These are phyloP conservation scores for Etheostoma nigrum DNA, from an alignment of 2,797 vertebrate species.

Conservation along the genomic window DNA sequence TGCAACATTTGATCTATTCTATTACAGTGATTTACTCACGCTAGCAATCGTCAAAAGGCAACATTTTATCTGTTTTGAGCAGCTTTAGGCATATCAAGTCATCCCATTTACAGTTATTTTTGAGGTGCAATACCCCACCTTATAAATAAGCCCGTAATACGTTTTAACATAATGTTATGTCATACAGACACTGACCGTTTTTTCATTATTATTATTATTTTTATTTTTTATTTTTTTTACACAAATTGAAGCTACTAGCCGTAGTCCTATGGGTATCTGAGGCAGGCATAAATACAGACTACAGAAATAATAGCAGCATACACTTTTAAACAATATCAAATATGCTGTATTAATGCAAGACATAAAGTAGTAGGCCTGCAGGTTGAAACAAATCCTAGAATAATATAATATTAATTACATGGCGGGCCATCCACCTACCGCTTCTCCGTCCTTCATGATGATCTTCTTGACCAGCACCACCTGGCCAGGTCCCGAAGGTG, in stretches of 20 bases:
- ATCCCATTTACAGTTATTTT: not conserved
- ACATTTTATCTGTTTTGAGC: no score
- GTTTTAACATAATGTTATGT: slow-evolving; percentile 24
- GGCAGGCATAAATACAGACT: no score
- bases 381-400: no score
- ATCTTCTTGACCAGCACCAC: slow-evolving; percentile 86
- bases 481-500: slow-evolving; percentile 62
- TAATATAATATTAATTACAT: slow-evolving; percentile 23
- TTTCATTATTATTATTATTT: no score
- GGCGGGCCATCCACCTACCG: slow-evolving; percentile 70
- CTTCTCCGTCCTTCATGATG: slow-evolving; percentile 82
- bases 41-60: not conserved
- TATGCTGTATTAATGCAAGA: not conserved
- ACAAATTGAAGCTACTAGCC: not conserved
- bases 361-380: no score
- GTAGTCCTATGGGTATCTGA: no score
- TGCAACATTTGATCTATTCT: not conserved
- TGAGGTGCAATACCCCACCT: not conserved
- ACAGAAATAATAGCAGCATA: not conserved
- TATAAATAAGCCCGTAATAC: not conserved
- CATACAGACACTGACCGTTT: not conserved
- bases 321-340: not conserved
- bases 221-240: not conserved
- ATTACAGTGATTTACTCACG: accelerated
- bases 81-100: no score